These are phyloP conservation scores for Dasysyrphus albostriatus DNA, from an alignment of 2,888 invertebrate species.

Conservation along the genomic window DNA sequence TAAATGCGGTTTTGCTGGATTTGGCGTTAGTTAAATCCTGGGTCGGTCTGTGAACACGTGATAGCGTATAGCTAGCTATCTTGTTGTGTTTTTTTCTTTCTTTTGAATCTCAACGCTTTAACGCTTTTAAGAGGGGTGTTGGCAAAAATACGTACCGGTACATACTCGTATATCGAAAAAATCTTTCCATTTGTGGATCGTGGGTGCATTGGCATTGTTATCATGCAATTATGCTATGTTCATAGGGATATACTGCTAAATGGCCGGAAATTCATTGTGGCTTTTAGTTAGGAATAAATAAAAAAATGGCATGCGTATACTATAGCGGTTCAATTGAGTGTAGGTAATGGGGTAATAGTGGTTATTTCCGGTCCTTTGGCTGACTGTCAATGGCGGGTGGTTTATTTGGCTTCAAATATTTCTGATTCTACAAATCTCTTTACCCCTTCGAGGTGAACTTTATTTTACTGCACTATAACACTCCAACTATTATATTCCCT, in stretches of 20 bases:
- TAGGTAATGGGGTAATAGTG: conserved; percentile 7
- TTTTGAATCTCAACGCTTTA: not conserved
- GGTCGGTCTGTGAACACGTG: conserved; percentile 52
- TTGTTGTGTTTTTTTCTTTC: conserved; percentile 1
- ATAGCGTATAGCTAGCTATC: conserved; percentile 29
- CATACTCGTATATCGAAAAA: not conserved
- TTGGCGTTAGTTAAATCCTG: conserved; percentile 61
- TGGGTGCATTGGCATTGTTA: conserved; percentile 44
- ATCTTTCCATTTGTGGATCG: conserved; percentile 56
- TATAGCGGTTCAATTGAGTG: conserved; percentile 35
- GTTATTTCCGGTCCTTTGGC: conserved; percentile 27
- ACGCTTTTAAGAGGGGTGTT: conserved; percentile 28
- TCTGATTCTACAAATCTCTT: conserved; percentile 49
- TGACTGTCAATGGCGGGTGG: conserved; percentile 8
- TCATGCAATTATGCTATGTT: conserved; percentile 37
- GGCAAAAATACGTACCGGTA: conserved; percentile 37
- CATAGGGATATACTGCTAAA: not conserved
- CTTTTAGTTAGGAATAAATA: conserved; percentile 20
- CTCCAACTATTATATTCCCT: not conserved
- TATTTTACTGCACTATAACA: not conserved
- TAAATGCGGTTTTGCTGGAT: conserved; percentile 46
- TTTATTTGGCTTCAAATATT: conserved; percentile 50
- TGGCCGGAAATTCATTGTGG: conserved; percentile 57
- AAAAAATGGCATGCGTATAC: conserved; percentile 26
- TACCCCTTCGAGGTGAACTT: conserved; percentile 9